Conservation (phyloP, 2,113 vertebrate genomes). For the Tragelaphus strepsiceros region DNA sequence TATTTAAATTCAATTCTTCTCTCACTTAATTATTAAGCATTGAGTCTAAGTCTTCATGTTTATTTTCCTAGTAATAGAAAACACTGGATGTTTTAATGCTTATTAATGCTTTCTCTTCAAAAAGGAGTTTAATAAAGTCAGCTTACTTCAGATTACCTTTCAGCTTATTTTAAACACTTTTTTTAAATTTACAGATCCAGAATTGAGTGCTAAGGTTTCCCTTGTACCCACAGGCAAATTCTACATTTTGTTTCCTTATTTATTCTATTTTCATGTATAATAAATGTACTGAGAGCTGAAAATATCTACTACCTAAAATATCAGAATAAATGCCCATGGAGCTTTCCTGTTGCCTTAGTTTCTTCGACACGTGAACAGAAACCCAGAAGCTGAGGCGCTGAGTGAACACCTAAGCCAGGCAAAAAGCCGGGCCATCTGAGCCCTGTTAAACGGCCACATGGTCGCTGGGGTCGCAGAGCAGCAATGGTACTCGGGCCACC, state of each 20-base stretch:
- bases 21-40: background rate
- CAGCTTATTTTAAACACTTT: background rate
- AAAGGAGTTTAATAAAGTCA: background rate
- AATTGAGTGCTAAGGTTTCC: background rate
- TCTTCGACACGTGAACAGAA: background rate
- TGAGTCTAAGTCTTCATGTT: background rate
- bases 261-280: background rate
- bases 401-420: background rate
- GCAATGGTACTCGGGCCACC: background rate
- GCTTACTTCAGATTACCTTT: background rate
- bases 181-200: background rate
- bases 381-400: background rate
- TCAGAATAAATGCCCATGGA: background rate
- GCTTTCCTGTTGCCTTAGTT: background rate
- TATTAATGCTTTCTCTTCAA: background rate
- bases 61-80: constrained; percentile 10
- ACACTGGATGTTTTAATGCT: background rate
- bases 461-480: background rate
- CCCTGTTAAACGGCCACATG: background rate
- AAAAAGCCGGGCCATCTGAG: background rate
- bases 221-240: background rate
- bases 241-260: background rate
- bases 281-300: background rate
- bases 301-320: constrained; percentile 1
- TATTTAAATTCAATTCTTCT: background rate